Percentiles rank a stretch among this genome's conserved stretches.
Conservation (phyloP, 2,113 vertebrate species). For the Peromyscus polionotus region DNA sequence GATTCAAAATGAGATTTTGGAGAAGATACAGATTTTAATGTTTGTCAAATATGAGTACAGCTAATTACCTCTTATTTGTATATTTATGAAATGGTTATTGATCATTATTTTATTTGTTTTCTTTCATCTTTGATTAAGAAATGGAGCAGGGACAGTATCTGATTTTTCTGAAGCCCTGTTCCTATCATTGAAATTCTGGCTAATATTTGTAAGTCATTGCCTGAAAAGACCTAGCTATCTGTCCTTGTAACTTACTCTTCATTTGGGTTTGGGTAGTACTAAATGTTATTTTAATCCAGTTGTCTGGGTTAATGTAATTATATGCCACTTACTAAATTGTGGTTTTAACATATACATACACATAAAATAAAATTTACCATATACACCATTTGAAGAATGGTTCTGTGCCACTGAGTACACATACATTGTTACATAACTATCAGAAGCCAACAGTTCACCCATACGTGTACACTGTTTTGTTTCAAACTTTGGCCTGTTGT, state of each 20-base stretch:
- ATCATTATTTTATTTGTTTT: not conserved
- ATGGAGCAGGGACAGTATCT: not conserved
- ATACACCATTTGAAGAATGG: not conserved
- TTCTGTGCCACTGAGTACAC: not conserved
- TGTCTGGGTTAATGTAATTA: not conserved
- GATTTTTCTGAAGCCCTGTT: not conserved
- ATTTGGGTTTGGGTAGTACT: not conserved
- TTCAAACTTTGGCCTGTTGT: not conserved
- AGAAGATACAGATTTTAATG: not conserved
- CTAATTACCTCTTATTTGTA: not conserved
- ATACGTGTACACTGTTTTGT: not conserved
- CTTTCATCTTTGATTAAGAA: not conserved
- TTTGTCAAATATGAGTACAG: not conserved
- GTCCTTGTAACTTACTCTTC: not conserved
- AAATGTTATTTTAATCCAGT: not conserved
- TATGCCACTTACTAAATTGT: not conserved
- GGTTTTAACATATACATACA: not conserved
- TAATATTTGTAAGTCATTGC: not conserved
- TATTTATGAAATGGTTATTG: not conserved
- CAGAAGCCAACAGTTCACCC: not conserved
- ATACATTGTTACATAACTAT: not conserved
- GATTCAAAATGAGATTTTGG: not conserved
- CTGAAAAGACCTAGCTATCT: not conserved
- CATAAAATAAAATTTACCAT: not conserved
- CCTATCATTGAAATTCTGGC: not conserved